These are phyloP conservation scores for Hypomecis punctinalis DNA, from an alignment of 2,888 invertebrate species.

Conservation along the genomic window DNA sequence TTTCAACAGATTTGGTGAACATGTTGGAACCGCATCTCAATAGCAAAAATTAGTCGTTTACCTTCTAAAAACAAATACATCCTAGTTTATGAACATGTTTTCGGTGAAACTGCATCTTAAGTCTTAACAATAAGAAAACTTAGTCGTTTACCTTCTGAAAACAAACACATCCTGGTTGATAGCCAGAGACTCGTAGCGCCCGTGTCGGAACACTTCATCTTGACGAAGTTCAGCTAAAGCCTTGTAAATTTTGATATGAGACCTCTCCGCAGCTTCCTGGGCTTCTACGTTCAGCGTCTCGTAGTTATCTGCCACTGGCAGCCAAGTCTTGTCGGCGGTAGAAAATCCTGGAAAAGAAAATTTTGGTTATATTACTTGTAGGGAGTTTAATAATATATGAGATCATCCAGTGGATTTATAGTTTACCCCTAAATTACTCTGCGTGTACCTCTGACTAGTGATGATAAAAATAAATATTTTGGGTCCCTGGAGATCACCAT, in stretches of 20 bases:
- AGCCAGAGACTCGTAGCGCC: conserved; percentile 82
- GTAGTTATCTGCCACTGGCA: conserved; percentile 88
- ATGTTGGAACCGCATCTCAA: no score
- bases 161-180: conserved; percentile 83
- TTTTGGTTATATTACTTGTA: neutral
- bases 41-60: no score
- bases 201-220: conserved; percentile 79
- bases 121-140: no score
- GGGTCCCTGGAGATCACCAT: no score
- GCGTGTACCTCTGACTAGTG: no score
- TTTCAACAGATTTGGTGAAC: no score
- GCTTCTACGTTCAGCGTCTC: conserved; percentile 83
- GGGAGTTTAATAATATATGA: no score
- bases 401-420: no score
- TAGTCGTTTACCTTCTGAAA: conserved; percentile 75
- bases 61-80: conserved; percentile 84
- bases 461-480: no score
- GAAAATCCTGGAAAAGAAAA: conserved; percentile 83
- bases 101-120: no score
- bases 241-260: conserved; percentile 87
- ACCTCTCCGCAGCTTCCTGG: conserved; percentile 76
- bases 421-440: no score
- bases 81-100: conserved; percentile 59
- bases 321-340: conserved; percentile 84
- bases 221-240: conserved; percentile 82